Evolutionary conservation across 2,113 vertebrate species (phyloP).

Genomic region (Colinus virginianus): DNA sequence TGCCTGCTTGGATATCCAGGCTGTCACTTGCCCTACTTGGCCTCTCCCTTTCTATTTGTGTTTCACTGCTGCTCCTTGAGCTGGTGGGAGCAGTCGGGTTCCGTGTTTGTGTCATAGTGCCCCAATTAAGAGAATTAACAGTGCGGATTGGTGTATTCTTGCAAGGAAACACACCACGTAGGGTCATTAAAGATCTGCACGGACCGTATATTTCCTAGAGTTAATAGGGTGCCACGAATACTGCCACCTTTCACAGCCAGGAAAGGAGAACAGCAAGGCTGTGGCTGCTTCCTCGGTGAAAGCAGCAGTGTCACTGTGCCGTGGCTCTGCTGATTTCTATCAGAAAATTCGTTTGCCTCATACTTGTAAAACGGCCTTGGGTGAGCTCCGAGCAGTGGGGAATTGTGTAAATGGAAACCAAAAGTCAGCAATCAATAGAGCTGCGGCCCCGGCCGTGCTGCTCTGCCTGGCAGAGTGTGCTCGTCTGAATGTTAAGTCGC

Average conservation of each 20-base stretch:
- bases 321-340: neutral
- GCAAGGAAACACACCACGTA: neutral
- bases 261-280: neutral
- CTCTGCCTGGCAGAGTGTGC: neutral
- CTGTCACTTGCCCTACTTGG: neutral
- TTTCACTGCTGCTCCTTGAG: neutral
- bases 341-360: neutral
- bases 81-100: too few relatives aligned
- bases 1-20: neutral
- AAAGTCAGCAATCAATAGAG: neutral
- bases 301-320: neutral
- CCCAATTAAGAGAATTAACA: too few relatives aligned
- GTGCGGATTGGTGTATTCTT: neutral
- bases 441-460: neutral
- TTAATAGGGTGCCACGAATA: neutral
- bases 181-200: neutral
- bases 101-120: too few relatives aligned
- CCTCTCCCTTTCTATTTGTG: neutral
- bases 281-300: neutral
- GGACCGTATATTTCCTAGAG: neutral
- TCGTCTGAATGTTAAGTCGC: neutral
- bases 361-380: slow-evolving; percentile 19
- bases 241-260: neutral
- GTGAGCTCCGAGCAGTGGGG: neutral
- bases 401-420: neutral